Conservation (phyloP, 2,888 invertebrate genomes). For the Blera fallax region DNA sequence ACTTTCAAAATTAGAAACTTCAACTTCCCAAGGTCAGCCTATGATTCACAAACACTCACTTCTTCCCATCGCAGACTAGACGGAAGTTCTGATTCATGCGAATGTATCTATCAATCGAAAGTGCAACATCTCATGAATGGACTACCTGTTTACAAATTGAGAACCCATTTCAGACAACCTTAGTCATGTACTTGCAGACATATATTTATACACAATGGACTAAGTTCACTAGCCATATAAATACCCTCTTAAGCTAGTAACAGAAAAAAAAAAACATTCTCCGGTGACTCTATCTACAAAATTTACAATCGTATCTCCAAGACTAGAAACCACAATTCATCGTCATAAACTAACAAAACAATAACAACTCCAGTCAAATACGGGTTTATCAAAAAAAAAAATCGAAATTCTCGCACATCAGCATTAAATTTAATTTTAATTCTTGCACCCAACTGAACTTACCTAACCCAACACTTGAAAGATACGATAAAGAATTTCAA, state of each 20-base stretch:
- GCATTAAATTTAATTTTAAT: slow-evolving; percentile 2
- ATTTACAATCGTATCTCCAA: background rate
- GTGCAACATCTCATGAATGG: background rate
- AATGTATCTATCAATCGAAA: background rate
- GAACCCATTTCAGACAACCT: background rate
- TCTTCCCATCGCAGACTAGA: background rate
- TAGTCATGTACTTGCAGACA: background rate
- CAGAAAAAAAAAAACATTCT: background rate
- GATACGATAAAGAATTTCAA: background rate
- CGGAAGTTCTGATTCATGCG: background rate
- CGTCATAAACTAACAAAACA: background rate
- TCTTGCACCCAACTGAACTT: slow-evolving; percentile 8
- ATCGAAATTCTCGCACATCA: background rate
- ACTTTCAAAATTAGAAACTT: background rate
- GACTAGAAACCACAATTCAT: background rate
- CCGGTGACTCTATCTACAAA: background rate
- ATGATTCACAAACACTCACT: background rate
- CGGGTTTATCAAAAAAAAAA: background rate
- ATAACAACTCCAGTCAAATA: background rate
- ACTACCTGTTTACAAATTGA: background rate
- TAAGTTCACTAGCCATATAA: background rate
- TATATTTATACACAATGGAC: background rate
- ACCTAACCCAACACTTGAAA: background rate
- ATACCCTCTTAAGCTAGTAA: background rate
- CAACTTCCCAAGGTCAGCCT: background rate